These are phyloP conservation scores for Caretta caretta DNA, from an alignment of 2,113 vertebrate genomes.

Conservation along the genomic window DNA sequence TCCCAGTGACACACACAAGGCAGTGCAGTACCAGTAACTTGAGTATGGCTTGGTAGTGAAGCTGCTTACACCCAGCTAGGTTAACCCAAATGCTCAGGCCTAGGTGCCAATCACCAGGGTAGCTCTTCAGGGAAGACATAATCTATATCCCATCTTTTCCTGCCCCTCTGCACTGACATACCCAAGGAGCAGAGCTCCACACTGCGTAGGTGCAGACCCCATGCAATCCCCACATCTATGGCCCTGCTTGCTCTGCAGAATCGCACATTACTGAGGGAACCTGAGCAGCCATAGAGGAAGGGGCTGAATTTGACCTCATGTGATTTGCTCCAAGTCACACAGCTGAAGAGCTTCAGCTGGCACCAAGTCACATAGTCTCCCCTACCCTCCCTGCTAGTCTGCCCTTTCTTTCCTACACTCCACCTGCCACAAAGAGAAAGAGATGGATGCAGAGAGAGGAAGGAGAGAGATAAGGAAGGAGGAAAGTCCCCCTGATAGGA, in stretches of 20 bases:
- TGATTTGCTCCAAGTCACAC: background rate
- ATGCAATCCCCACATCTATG: background rate
- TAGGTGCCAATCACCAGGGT: background rate
- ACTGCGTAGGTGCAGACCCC: background rate
- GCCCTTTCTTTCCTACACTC: background rate
- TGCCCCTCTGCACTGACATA: background rate
- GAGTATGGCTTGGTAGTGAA: no score
- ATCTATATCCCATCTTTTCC: background rate
- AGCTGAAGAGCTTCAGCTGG: background rate
- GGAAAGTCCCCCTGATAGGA: background rate
- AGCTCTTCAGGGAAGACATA: background rate
- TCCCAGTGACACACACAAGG: background rate
- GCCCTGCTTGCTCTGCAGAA: background rate
- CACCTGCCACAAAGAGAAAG: background rate
- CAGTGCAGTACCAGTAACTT: background rate
- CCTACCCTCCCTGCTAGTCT: background rate
- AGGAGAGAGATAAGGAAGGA: background rate
- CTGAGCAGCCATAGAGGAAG: background rate
- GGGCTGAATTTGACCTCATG: background rate
- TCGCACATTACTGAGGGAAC: accelerated
- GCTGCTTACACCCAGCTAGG: background rate
- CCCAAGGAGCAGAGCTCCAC: background rate
- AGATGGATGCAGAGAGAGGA: background rate
- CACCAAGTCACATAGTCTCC: background rate
- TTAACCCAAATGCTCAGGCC: background rate